Evolutionary conservation across 2,797 vertebrate species (phyloP), one percentile per base, ranked within the genome.

Genomic region (Babyrousa celebensis): DNA sequence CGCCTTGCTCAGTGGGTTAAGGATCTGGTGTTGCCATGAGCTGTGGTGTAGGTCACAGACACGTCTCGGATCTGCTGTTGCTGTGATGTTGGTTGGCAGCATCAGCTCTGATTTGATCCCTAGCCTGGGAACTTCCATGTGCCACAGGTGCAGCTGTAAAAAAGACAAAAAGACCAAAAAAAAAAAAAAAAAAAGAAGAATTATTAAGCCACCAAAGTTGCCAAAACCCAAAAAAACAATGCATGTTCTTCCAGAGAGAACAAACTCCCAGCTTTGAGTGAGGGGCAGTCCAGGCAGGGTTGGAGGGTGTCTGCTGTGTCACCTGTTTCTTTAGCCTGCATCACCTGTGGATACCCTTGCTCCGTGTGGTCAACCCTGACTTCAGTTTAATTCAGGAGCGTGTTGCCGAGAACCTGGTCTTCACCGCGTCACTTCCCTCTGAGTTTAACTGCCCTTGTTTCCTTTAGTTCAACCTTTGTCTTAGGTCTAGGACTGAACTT

Each of bases 301-400:
- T 16, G 9, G 21, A 11, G 43, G 7, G 6, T 7, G 20, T 60
- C 58, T 7, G 18, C 20, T 21, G 20, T 20, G 7, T 60, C 1
- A 1, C 2, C 14, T 27, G 3, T 12, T 6, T 17, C 16, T 71
- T 60, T 4, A 80, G 11, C 43, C 23, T 65, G 15, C 1, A 0
- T 12, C 48, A 54, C 2, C 27, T 4, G 0, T 15, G 32, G 16
- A 6, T 43, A 2, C 27, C 40, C 68, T 32, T 65, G 4, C 15
- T 27, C 3, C 0, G 0, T 15, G 43, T 14, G 43, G 8, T 77
- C 5, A 43, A 12, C 27, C 25, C 16, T 25, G n/a, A 60, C 77
- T 18, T 87, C n/a, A 6, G 21, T 6, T n/a, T 10, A 52, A 36
- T 12, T 12, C 25, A 40, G 3, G 10, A 5, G 25, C 12, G 1